phyloP scores from a whole-genome alignment of 2,113 vertebrate genomes.

The Mesocricetus auratus region DNA sequence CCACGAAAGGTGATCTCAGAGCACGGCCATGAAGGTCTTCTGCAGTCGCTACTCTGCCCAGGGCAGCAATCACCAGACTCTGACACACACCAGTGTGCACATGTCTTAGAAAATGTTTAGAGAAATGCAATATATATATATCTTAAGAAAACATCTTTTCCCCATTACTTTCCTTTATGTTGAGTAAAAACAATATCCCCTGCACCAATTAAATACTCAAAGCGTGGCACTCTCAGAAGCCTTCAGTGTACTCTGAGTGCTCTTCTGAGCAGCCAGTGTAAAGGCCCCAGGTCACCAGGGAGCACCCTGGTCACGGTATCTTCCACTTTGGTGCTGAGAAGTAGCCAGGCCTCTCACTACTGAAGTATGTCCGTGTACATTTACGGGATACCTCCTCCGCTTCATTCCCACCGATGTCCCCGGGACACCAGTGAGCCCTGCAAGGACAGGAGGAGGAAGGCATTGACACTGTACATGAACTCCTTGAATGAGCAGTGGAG shows the following conservation, averaged over 20 bases:
- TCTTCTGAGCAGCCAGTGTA: accelerated
- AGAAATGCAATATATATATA: not conserved
- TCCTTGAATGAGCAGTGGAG: not conserved
- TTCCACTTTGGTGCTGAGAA: accelerated
- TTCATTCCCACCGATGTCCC: accelerated
- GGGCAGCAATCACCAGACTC: not conserved
- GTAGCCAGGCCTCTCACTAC: accelerated
- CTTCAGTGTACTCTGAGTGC: accelerated
- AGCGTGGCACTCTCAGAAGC: not conserved
- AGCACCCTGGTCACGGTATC: accelerated
- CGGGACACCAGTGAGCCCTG: not conserved
- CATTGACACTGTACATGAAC: accelerated
- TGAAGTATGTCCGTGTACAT: accelerated
- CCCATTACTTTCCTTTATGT: not conserved
- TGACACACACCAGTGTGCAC: not conserved
- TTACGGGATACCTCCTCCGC: accelerated
- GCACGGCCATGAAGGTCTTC: not conserved
- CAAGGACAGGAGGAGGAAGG: not conserved
- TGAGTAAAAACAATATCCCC: not conserved
- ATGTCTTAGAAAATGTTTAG: accelerated
- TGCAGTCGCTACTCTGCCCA: accelerated
- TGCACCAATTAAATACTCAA: not conserved
- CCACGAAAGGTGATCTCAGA: not conserved
- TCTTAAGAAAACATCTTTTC: not conserved
- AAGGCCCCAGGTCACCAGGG: accelerated